Conservation (phyloP, 1,140 invertebrate species). For the Drosophila malerkotliana region DNA sequence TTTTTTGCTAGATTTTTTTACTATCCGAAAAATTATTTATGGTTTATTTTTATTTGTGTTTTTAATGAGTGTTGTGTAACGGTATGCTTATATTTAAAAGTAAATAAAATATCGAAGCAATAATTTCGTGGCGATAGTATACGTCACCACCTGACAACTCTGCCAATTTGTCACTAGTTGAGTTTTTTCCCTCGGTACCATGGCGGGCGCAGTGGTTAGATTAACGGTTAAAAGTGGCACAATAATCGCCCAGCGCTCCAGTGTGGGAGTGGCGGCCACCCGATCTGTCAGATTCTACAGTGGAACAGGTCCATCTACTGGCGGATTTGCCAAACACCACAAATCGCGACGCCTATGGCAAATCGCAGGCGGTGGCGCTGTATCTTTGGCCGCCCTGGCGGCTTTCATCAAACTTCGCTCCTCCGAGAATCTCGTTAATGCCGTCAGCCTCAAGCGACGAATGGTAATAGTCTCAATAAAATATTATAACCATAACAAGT, state of each 20-base stretch:
- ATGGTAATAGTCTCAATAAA: slow-evolving; percentile 44
- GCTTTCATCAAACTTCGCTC: slow-evolving; percentile 57
- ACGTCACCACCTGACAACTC: slow-evolving; percentile 11
- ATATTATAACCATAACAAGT: slow-evolving; percentile 9
- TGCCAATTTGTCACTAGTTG: slow-evolving; percentile 64
- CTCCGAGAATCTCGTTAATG: slow-evolving; percentile 49
- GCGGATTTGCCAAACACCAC: slow-evolving; percentile 7
- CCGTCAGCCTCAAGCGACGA: slow-evolving; percentile 56
- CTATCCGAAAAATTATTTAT: not conserved
- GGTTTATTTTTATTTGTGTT: not conserved
- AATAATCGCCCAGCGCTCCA: slow-evolving; percentile 31
- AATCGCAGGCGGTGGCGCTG: slow-evolving; percentile 51
- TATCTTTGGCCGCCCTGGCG: slow-evolving; percentile 57
- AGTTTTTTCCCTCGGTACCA: slow-evolving; percentile 46
- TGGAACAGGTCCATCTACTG: slow-evolving; percentile 16
- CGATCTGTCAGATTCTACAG: slow-evolving; percentile 32
- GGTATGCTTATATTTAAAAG: no score
- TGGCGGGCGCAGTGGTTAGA: slow-evolving; percentile 59
- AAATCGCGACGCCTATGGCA: slow-evolving; percentile 27
- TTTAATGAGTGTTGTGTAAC: not conserved
- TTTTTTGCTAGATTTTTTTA: not conserved
- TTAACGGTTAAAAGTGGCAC: slow-evolving; percentile 53
- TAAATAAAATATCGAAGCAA: not conserved
- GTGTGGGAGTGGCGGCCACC: slow-evolving; percentile 20
- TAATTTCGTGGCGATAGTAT: not conserved